Evolutionary conservation across 2,113 vertebrate genomes (phyloP).

Genomic region (Eulemur macaco): DNA sequence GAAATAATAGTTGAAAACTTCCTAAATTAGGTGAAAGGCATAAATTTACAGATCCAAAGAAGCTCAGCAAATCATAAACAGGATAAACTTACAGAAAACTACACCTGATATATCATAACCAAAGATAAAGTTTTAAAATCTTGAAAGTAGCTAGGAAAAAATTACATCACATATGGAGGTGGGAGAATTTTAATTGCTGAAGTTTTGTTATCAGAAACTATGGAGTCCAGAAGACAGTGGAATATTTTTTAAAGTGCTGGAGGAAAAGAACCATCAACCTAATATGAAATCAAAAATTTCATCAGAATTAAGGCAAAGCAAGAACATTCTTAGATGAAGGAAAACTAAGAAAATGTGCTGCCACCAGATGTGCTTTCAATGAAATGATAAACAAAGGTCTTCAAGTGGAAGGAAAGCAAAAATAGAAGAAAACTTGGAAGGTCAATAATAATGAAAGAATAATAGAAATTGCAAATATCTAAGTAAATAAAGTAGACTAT

Average conservation of each 20-base stretch:
- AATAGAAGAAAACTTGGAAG: background rate
- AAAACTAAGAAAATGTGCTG: background rate
- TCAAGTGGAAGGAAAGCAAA: background rate
- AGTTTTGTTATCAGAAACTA: background rate
- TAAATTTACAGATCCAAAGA: constrained; percentile 27
- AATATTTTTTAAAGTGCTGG: background rate
- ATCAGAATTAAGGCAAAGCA: background rate
- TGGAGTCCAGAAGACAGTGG: background rate
- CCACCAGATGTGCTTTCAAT: background rate
- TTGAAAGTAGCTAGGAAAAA: background rate
- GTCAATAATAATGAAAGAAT: background rate
- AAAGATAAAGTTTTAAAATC: background rate
- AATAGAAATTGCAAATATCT: background rate
- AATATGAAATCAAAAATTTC: background rate
- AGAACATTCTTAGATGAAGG: background rate
- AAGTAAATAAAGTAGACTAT: background rate
- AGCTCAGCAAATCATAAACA: background rate
- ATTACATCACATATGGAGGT: background rate
- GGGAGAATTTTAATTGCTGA: background rate
- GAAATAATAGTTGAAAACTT: background rate
- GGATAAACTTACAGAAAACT: background rate
- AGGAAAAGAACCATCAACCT: background rate
- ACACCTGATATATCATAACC: background rate
- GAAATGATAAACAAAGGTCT: background rate
- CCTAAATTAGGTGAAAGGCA: background rate